Conservation (phyloP, 2,888 invertebrate genomes). For the Alentia gelatinosa region DNA sequence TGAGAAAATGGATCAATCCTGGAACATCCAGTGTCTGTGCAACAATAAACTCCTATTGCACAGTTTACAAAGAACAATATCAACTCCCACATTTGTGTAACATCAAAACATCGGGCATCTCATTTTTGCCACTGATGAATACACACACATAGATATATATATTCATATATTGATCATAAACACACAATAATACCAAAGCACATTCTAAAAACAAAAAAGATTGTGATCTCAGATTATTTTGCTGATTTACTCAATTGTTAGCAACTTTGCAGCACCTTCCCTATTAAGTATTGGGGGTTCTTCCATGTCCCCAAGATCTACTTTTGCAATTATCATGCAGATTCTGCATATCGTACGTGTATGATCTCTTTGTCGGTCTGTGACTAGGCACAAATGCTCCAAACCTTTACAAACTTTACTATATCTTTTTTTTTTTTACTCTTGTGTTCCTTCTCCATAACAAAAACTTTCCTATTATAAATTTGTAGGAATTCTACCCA, state of each 20-base stretch:
- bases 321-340: slow-evolving; percentile 49
- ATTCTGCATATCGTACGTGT: slow-evolving; percentile 4
- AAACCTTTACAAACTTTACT: neutral
- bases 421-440: no score
- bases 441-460: no score
- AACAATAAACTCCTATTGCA: no score
- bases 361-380: slow-evolving; percentile 33
- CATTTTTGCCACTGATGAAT: neutral
- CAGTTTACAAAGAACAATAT: no score
- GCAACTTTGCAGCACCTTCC: slow-evolving; percentile 43
- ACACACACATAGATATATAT: neutral
- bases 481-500: no score
- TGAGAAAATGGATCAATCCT: no score
- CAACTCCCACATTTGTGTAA: neutral
- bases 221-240: slow-evolving; percentile 30
- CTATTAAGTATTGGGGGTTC: neutral
- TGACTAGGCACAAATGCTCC: slow-evolving; percentile 29
- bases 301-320: slow-evolving; percentile 11
- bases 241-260: slow-evolving; percentile 12
- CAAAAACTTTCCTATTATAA: no score
- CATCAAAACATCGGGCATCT: neutral
- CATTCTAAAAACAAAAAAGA: neutral
- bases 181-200: neutral
- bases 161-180: neutral
- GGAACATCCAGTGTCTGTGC: no score